Percentiles rank a stretch among this genome's conserved stretches.
Evolutionary conservation across 2,888 invertebrate genomes (phyloP).

Genomic region (Euclidia mi): DNA sequence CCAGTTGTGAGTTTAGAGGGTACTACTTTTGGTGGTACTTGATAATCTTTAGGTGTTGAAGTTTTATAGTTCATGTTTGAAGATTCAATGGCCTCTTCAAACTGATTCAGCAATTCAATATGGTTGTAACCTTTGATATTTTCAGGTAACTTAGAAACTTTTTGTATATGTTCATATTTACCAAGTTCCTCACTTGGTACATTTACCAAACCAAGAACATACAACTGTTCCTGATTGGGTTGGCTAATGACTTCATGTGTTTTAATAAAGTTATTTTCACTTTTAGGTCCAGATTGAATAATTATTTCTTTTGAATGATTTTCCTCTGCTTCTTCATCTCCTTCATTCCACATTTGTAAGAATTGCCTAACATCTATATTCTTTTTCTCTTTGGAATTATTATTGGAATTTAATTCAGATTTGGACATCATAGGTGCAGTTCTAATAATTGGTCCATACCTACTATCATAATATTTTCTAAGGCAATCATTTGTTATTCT

Average conservation of each 20-base stretch:
- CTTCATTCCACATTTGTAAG: constrained; percentile 88
- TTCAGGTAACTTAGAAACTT: constrained; percentile 86
- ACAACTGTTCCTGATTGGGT: constrained; percentile 79
- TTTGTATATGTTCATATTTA: constrained; percentile 88
- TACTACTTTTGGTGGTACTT: constrained; percentile 55
- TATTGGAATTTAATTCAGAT: constrained; percentile 55
- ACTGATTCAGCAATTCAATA: constrained; percentile 84
- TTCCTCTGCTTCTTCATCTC: constrained; percentile 80
- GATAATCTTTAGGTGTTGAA: constrained; percentile 60
- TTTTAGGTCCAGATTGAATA: constrained; percentile 55
- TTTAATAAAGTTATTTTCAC: constrained; percentile 58
- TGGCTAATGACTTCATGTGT: constrained; percentile 59
- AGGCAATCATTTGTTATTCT: constrained; percentile 74
- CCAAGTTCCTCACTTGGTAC: constrained; percentile 84
- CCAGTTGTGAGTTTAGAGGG: constrained; percentile 55
- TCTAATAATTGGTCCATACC: constrained; percentile 67
- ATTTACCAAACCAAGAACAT: constrained; percentile 85
- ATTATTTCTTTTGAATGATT: constrained; percentile 66
- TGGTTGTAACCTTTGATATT: constrained; percentile 87
- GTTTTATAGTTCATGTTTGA: constrained; percentile 70
- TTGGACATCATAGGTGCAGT: constrained; percentile 61
- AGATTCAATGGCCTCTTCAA: constrained; percentile 85
- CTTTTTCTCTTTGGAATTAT: constrained; percentile 72
- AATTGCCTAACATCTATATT: constrained; percentile 84
- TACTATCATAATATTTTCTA: constrained; percentile 72